Evolutionary conservation across 2,113 vertebrate species (phyloP), one percentile per base, ranked within the genome.

Genomic region (Ctenomys sociabilis): DNA sequence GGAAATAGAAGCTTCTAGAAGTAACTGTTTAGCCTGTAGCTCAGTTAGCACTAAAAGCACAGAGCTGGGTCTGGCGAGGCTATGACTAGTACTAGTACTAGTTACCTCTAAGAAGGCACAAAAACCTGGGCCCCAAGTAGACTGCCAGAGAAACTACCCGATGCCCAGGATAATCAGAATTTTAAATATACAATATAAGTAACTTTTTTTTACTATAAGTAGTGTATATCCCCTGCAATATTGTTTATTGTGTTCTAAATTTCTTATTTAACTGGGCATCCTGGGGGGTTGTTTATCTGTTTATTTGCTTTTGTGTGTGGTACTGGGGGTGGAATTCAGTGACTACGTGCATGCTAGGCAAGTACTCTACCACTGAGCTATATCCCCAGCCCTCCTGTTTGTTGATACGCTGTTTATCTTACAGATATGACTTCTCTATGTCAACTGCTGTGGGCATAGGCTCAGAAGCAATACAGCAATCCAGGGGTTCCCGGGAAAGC

Each of bases 31-130:
- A 57, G 7, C 57, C 89, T 32, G 68, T 1, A 10, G 40, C 85
- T 80, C 24, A 24, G 45, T 90, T 13, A 54, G 57, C 28, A 21
- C 12, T 22, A 24, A 54, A 91, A 45, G 45, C 45, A 43, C n/a
- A 35, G 35, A 88, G 40, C 59, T 64, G 24, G 21, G 61, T 52
- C 73, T 28, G 30, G 3, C 0, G 1, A 87, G 14, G 32, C 5
- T 12, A 0, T 28, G 12, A 26, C 52, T 32, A 10, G 68, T 14
- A 9, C 40, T 22, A 2, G 1, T 0, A 10, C 68, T 61, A 3
- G 37, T 30, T 49, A 63, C 49, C 0, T 40, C 49, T 32, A 63
- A 21, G 28, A 10, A 22, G 8, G 26, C 30, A 10, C 81, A 66
- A 43, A 80, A 93, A 81, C 35, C 12, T 1, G 11, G 32, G 35